Evolutionary conservation across 2,113 vertebrate species (phyloP).

Genomic region (Ailurus styani): DNA sequence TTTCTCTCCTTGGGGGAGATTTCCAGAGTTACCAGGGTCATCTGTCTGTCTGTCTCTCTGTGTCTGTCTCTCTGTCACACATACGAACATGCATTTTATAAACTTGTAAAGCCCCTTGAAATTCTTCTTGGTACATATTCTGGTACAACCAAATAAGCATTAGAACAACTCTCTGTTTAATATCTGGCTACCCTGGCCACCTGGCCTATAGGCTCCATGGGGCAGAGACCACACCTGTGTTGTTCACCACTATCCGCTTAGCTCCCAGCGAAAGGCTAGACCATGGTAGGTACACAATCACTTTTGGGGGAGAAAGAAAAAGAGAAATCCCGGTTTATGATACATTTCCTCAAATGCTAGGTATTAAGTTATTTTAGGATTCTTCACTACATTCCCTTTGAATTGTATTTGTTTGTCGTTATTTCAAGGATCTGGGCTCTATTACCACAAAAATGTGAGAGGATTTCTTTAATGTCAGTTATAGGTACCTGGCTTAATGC

Average conservation of each 20-base stretch:
- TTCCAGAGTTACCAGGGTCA: background rate
- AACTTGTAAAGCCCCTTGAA: background rate
- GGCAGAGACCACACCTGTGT: background rate
- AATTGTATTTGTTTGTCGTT: background rate
- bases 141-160: background rate
- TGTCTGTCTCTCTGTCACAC: background rate
- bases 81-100: background rate
- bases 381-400: slow-evolving; percentile 26
- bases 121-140: background rate
- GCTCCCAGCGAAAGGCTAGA: background rate
- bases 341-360: background rate
- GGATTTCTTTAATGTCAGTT: slow-evolving; percentile 9
- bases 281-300: background rate
- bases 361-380: slow-evolving; percentile 25
- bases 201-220: background rate
- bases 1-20: background rate
- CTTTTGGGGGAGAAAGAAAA: background rate
- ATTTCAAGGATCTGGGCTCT: background rate
- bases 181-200: background rate
- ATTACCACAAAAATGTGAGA: background rate
- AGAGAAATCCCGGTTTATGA: background rate
- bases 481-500: background rate
- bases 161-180: background rate
- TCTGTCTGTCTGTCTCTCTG: background rate
- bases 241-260: background rate